These are phyloP conservation scores for Drosophila biarmipes DNA, from an alignment of 1,140 invertebrate species.

Conservation along the genomic window DNA sequence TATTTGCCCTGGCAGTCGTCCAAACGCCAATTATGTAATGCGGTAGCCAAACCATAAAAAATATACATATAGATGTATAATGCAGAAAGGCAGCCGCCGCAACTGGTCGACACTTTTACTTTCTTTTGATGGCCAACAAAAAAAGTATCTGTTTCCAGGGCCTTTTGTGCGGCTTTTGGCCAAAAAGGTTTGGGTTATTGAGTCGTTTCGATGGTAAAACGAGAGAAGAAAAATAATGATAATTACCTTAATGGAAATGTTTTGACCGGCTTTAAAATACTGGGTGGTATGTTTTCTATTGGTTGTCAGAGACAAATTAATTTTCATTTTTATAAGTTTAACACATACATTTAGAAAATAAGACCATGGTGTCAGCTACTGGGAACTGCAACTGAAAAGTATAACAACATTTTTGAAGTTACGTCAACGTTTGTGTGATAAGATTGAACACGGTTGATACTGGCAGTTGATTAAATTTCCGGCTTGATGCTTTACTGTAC, in stretches of 20 bases:
- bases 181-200: slow-evolving; percentile 65
- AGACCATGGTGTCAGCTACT: not conserved
- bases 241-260: slow-evolving; percentile 27
- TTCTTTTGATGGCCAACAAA: slow-evolving; percentile 57
- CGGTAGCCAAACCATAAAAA: slow-evolving; percentile 49
- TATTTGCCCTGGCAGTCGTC: slow-evolving; percentile 61
- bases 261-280: not conserved
- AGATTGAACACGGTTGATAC: slow-evolving; percentile 1
- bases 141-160: slow-evolving; percentile 49
- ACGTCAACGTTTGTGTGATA: not conserved
- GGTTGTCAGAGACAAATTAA: not conserved
- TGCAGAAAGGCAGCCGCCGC: slow-evolving; percentile 31
- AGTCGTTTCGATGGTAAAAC: slow-evolving; percentile 33
- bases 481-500: slow-evolving; percentile 50
- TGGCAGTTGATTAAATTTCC: slow-evolving; percentile 4
- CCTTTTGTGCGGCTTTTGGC: slow-evolving; percentile 30
- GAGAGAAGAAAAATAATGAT: slow-evolving; percentile 23
- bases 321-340: slow-evolving; percentile 2
- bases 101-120: slow-evolving; percentile 58
- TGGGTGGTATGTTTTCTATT: not conserved
- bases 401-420: not conserved
- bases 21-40: slow-evolving; percentile 73
- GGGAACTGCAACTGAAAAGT: not conserved
- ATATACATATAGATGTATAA: slow-evolving; percentile 34
- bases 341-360: not conserved